These are phyloP conservation scores for Pampusana beccarii DNA, from an alignment of 2,113 vertebrate species.

Conservation along the genomic window DNA sequence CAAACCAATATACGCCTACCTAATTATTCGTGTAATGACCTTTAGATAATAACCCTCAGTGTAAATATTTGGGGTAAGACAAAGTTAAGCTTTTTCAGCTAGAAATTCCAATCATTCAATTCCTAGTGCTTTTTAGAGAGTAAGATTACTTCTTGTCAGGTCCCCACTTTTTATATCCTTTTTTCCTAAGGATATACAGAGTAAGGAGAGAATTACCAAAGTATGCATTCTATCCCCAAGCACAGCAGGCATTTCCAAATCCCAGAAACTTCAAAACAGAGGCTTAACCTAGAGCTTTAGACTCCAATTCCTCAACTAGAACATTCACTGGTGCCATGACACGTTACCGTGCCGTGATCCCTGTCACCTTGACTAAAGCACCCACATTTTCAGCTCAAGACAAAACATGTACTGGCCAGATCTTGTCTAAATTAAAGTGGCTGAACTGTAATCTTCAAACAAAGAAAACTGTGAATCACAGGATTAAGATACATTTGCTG, in stretches of 20 bases:
- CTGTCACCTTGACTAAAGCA: neutral
- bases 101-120: neutral
- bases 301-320: neutral
- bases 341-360: rapidly evolving
- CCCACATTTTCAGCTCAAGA: neutral
- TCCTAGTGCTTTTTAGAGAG: neutral
- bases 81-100: neutral
- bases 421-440: neutral
- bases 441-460: neutral
- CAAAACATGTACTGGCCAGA: neutral
- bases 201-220: neutral
- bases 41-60: neutral
- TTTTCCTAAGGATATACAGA: neutral
- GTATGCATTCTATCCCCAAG: neutral
- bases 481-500: neutral
- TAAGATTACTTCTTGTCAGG: neutral
- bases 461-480: neutral
- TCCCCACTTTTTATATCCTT: neutral
- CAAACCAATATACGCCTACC: neutral
- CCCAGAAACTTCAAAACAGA: neutral
- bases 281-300: neutral
- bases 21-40: neutral
- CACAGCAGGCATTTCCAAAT: neutral
- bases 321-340: neutral
- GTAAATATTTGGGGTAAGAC: neutral